Base-by-base conservation (phyloP, 2,113 vertebrate species). In the Geococcyx californianus region DNA sequence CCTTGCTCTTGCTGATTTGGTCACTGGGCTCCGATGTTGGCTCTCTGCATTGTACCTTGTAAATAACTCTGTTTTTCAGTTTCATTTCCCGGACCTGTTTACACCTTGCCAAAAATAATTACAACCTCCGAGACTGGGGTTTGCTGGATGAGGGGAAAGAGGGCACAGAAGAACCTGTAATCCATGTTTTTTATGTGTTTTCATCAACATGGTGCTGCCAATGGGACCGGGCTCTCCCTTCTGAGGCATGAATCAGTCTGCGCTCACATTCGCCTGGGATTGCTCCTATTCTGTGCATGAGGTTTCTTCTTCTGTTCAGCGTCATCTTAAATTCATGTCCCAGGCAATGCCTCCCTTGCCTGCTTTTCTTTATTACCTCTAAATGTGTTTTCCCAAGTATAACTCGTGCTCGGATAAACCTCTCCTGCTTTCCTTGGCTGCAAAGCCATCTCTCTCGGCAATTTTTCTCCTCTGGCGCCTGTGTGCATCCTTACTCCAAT, bases 21-120 rank as follows among this genome's bases (percentile, higher is more conserved):
- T 91, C 45, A 55, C 62, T 0, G 1, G 34, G 56, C 76, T 93
- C 59, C 0, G 1, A 3, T 42, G 63, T 54, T 2, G 6, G 13
- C 55, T 94, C 51, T n/a, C 36, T 16, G 38, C 3, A 2, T 62
- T 31, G 29, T 69, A 10, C 40, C 77, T 89, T 25, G 3, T 91
- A 95, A 95, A 95, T 85, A 93, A 34, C 84, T 92, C 83, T 14
- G 8, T 29, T 89, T 78, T 78, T 58, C 16, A 2, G 1, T 91
- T 94, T 82, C n/a, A 12, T 95, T 87, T 92, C 74, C 58, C 23
- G 19, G 76, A 84, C 69, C 89, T 86, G 60, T 90, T 95, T 81
- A 72, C n/a, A 11, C 74, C 84, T 93, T 94, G 67, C 78, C 91
- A 93, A 70, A 93, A 94, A 89, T 91, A 96, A 93, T 91, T 94